Evolutionary conservation across 2,888 invertebrate species (phyloP), one percentile per base, ranked within the genome.

Genomic region (Drosophila pullipes): DNA sequence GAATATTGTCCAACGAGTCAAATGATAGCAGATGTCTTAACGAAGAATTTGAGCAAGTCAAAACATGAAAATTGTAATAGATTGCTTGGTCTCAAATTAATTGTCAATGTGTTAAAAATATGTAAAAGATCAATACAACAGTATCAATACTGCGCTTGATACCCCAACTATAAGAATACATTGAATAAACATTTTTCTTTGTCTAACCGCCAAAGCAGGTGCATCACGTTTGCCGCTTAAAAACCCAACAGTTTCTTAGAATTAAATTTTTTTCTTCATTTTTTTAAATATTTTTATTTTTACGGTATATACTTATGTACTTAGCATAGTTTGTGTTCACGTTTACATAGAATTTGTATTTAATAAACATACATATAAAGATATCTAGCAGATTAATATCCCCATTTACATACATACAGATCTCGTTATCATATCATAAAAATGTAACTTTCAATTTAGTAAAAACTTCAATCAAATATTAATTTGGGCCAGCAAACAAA

Each of bases 301-400:
- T 25, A 47, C 16, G 16, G 16, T 66, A 63, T 70, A 39, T 65
- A 65, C 37, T 74, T 81, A 71, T 82, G 72, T 79, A 77, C 85
- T 85, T 87, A 85, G 41, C 57, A 69, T 90, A 85, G 78, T 78
- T 90, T 80, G 80, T 88, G 70, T 90, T 76, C 58, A 88, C 85
- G 68, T 75, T 89, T 67, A 89, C 77, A 84, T 90, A 74, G 71
- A 84, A 76, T 82, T 89, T 79, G 69, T 74, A 66, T 76, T 72
- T 66, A 75, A 65, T 64, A 64, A 22, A 64, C 35, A 64, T 30
- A 64, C 35, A 85, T 64, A 75, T 69, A 76, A 52, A 52, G 73
- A 76, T 69, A 69, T 69, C 66, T 74, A 82, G 67, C 50, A 74
- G 78, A 72, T 81, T 83, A 89, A 83, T 86, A 90, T 90, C 89